Conservation (phyloP, 2,113 vertebrate species). For the Zootoca vivipara region DNA sequence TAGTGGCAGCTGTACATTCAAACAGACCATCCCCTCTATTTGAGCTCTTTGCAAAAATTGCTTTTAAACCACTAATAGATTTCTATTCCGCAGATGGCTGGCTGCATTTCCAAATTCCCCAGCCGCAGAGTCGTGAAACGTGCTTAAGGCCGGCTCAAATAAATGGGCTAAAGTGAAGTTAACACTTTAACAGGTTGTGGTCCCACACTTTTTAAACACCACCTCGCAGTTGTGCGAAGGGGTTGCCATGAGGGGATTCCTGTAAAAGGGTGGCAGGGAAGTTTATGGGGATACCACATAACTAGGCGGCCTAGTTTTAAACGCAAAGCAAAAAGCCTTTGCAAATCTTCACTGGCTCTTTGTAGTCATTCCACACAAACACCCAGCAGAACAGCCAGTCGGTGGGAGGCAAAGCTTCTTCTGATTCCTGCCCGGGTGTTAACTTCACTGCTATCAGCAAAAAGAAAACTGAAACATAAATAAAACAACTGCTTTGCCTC, state of each 20-base stretch:
- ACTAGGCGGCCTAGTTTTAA: background rate
- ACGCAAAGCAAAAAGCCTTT: background rate
- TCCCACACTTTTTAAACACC: background rate
- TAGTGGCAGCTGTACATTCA: background rate
- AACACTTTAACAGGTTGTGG: background rate
- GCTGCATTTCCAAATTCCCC: background rate
- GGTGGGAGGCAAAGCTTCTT: background rate
- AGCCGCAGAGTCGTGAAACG: background rate
- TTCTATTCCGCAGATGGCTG: background rate
- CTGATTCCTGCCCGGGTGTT: background rate
- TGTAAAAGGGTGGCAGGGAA: background rate
- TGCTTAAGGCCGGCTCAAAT: background rate
- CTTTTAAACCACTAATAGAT: background rate
- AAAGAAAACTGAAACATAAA: background rate
- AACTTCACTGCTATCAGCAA: background rate
- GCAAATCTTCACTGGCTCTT: background rate
- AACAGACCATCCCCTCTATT: background rate
- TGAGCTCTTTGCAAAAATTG: background rate
- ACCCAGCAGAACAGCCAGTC: background rate
- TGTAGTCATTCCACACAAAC: background rate
- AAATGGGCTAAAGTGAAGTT: background rate
- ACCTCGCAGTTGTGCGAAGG: background rate
- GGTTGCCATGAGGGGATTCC: background rate
- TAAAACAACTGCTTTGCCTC: background rate
- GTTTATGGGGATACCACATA: background rate